A percentile compares a stretch with the other conserved stretches of the same genome.
Evolutionary conservation across 37 sponge, comb jelly and placozoan species (phyloP).

Genomic region (Hormiphora californensis): DNA sequence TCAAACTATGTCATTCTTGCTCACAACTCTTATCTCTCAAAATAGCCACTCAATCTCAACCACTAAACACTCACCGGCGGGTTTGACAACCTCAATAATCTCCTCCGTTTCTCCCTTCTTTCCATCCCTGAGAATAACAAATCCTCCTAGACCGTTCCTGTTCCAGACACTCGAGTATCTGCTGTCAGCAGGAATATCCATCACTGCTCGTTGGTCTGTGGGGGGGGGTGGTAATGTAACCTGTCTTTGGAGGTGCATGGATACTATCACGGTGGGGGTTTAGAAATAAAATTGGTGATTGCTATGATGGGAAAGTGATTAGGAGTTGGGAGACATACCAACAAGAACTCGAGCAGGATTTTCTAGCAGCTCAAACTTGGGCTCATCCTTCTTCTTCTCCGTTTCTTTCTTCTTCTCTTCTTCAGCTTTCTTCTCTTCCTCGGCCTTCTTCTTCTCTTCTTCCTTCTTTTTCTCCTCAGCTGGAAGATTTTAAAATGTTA

Average conservation of each 20-base stretch:
- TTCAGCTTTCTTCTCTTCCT: slow-evolving; percentile 42
- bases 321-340: not conserved
- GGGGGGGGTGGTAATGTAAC: not conserved
- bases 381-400: slow-evolving; percentile 64
- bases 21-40: too few species aligned
- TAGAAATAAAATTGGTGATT: not conserved
- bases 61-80: slow-evolving; percentile 31
- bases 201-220: slow-evolving; percentile 2
- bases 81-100: slow-evolving; percentile 79
- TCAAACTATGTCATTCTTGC: not conserved
- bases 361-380: slow-evolving; percentile 70
- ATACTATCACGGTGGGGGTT: too few species aligned
- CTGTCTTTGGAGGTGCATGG: not conserved
- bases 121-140: slow-evolving; percentile 68
- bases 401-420: slow-evolving; percentile 54
- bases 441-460: not conserved
- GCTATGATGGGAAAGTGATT: not conserved
- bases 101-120: slow-evolving; percentile 66
- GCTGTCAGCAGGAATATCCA: not conserved
- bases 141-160: slow-evolving; percentile 64
- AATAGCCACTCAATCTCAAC: not conserved
- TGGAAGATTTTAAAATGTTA: not conserved
- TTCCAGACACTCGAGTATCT: slow-evolving; percentile 3
- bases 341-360: slow-evolving; percentile 88
- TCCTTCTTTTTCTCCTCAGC: slow-evolving; percentile 27